Evolutionary conservation across 53 echinoderm and acorn worm genomes (phyloP), one percentile per base, ranked within the genome.

Genomic region (Luidia sarsii): DNA sequence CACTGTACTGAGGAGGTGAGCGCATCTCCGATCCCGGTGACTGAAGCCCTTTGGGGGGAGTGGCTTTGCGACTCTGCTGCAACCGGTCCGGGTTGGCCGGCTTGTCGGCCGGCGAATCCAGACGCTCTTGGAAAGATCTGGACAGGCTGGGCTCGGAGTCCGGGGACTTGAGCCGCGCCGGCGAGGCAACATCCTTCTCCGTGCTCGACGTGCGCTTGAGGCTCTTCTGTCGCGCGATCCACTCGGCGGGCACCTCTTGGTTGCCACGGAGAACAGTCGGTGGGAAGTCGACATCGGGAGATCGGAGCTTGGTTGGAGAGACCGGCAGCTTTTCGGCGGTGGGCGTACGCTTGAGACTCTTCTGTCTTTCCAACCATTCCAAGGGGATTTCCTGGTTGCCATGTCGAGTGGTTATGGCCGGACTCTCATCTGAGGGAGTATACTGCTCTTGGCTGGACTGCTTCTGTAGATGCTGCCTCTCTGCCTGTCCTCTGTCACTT

Each of bases 341-440:
- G 7, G 57, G 60, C 16, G 75, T 59, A n/a, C 43, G 57, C 59
- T 57, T 75, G 27, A 57, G 75, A n/a, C 43, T 37, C 50, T 75
- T 43, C 20, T 75, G 75, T 59, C 59, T 59, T 34, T 33, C 36
- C 33, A 53, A 19, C 71, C 71, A 71, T 53, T 53, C 71, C 21
- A 48, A 52, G 22, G 53, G 54, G 21, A 71, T 54, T 71, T 71
- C 71, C 71, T 71, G 71, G 33, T 53, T 71, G 21, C 71, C 27
- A 53, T 50, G 54, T 7, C 28, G 71, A 48, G 53, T 50, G 27
- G 23, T 53, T 19, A 19, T 48, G 29, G 35, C 27, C 7, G 53
- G 30, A 29, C 29, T 29, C 51, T 3, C 21, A 14, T 54, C 50
- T 35, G 39, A 48, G n/a, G 70, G 32, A 33, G 21, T 32, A 33